phyloP scores from a whole-genome alignment of 2,797 vertebrate species.

The Melanotaenia parkinsoni region DNA sequence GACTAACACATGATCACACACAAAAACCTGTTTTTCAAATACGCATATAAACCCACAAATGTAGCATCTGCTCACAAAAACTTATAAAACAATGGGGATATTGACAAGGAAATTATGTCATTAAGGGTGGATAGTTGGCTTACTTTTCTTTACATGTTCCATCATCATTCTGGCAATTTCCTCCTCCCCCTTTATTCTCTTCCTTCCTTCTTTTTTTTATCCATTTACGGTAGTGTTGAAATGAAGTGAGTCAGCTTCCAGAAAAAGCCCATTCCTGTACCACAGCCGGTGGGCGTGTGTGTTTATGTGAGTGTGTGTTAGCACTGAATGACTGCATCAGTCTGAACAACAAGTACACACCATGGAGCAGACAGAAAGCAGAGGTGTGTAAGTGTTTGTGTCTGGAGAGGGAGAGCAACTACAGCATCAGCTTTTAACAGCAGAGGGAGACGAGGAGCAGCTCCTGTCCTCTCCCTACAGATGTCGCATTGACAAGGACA shows the following conservation, averaged over 20 bases:
- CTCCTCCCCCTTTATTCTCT: conserved; percentile 56
- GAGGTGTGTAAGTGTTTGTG: conserved; percentile 25
- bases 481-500: conserved; percentile 70
- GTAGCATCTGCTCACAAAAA: conserved; percentile 6
- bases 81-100: conserved; percentile 65
- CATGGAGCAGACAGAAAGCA: conserved; percentile 32
- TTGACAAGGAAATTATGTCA: conserved; percentile 76
- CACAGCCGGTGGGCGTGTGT: conserved; percentile 33
- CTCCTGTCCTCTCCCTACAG: conserved; percentile 47
- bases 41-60: not conserved
- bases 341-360: conserved; percentile 43
- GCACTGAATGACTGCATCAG: conserved; percentile 46
- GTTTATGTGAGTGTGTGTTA: conserved; percentile 28
- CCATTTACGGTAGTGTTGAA: conserved; percentile 74
- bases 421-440: conserved; percentile 45
- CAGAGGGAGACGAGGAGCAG: conserved; percentile 68
- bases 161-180: conserved; percentile 67
- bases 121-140: conserved; percentile 72
- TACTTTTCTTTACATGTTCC: conserved; percentile 63
- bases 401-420: conserved; percentile 14
- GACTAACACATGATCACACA: not conserved
- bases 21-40: conserved; percentile 2
- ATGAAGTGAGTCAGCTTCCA: conserved; percentile 75
- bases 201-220: conserved; percentile 60
- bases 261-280: conserved; percentile 66